Conservation (phyloP, 2,113 vertebrate species). For the Oceanites oceanicus region DNA sequence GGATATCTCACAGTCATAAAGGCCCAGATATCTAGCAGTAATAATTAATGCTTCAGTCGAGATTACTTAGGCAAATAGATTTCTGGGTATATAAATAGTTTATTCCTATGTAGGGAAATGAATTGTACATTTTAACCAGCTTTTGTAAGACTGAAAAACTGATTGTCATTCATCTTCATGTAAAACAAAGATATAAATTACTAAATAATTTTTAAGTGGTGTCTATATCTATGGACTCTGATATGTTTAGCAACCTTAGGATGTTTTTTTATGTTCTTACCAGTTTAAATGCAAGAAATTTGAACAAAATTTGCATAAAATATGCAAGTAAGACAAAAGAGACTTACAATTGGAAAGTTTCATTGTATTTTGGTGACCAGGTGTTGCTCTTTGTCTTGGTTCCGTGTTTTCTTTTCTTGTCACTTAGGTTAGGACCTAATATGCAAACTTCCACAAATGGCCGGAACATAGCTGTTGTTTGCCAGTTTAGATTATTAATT, state of each 20-base stretch:
- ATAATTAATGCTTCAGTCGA: neutral
- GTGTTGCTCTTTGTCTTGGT: conserved; percentile 99
- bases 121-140: neutral
- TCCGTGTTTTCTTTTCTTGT: conserved; percentile 95
- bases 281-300: neutral
- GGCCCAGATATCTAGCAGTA: neutral
- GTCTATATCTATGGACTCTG: neutral
- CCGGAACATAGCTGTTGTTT: conserved; percentile 94
- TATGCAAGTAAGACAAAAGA: neutral
- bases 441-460: conserved; percentile 95
- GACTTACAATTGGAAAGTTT: conserved; percentile 98
- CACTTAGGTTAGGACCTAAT: conserved; percentile 89
- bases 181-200: neutral
- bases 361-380: conserved; percentile 98
- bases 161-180: neutral
- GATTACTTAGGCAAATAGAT: neutral
- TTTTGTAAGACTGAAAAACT: neutral
- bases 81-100: neutral
- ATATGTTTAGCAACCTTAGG: neutral
- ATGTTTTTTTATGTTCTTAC: neutral
- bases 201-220: neutral
- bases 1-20: neutral
- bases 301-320: neutral
- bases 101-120: neutral
- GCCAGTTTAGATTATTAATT: conserved; percentile 92